Evolutionary conservation across 2,113 vertebrate genomes (phyloP), one percentile per base, ranked within the genome.

Genomic region (Psettodes erumei): DNA sequence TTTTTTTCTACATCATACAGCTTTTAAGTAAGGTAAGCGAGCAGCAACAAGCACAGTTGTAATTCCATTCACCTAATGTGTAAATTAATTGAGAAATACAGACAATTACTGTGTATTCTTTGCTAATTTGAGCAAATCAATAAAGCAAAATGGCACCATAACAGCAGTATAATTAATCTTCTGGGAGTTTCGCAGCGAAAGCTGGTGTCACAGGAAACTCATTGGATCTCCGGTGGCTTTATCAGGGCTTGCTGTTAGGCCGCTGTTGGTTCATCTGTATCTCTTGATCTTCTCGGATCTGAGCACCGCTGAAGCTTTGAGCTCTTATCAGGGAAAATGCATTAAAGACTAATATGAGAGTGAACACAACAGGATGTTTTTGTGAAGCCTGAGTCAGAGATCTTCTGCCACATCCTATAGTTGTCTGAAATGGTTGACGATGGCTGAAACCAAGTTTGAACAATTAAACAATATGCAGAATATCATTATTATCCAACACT

Each of bases 281-380:
- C 85, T 76, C 19, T 48, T 48, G 30, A 90, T 90, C 88, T 84
- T 53, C 68, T 73, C 21, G 70, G 73, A 73, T 75, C 77, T 3
- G 25, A 61, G 75, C 19, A 58, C 77, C 86, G 83, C 71, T 23
- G 55, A 83, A 83, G 82, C 75, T 79, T 83, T 85, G 81, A 74
- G 68, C 25, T 66, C 67, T 87, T 89, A 90, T 91, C 85, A 53
- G 80, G 51, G 5, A 11, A 86, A 90, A 83, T 83, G 78, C 79
- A 87, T 89, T 82, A 84, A 87, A 84, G 70, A 86, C 51, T 65
- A 73, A 84, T 78, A 86, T 76, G 73, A 87, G 43, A 74, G 74
- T 38, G 71, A 78, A 80, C 65, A 70, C 67, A 30, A 33, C 43
- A 71, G 71, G 64, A 66, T 60, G 53, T 63, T 73, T n/a, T 61